These are phyloP conservation scores for Aphrophora alni DNA, from an alignment of 2,888 invertebrate genomes.

Conservation along the genomic window DNA sequence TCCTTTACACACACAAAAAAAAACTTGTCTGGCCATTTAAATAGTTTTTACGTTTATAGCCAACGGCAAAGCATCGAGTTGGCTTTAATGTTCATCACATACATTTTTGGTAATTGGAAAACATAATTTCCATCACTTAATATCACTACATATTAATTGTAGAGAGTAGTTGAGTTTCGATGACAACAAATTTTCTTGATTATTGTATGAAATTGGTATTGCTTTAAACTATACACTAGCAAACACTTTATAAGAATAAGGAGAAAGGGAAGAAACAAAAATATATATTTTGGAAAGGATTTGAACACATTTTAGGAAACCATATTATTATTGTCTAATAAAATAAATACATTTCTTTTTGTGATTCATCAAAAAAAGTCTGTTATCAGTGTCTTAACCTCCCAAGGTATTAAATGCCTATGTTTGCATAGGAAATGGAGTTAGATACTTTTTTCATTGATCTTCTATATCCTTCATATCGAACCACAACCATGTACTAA, in stretches of 20 bases:
- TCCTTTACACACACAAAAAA: constrained; percentile 3
- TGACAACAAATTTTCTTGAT: background rate
- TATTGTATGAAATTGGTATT: background rate
- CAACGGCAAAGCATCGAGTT: background rate
- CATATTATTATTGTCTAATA: constrained; percentile 1
- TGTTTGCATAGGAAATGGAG: background rate
- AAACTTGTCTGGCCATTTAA: background rate
- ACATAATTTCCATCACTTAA: background rate
- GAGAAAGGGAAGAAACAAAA: background rate
- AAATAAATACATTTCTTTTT: background rate
- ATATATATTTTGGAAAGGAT: background rate
- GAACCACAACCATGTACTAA: background rate
- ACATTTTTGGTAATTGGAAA: background rate
- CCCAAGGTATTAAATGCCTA: background rate
- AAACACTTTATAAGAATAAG: background rate
- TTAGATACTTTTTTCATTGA: background rate
- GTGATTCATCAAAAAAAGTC: background rate
- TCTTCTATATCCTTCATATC: background rate
- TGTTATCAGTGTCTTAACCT: background rate
- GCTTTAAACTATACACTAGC: background rate
- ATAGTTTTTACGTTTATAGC: background rate
- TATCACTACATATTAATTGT: background rate
- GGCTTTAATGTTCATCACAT: background rate
- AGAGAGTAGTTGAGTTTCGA: background rate
- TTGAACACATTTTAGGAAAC: constrained; percentile 5